These are phyloP conservation scores for Nephrocerus scutellatus DNA, from an alignment of 2,888 invertebrate genomes.

Conservation along the genomic window DNA sequence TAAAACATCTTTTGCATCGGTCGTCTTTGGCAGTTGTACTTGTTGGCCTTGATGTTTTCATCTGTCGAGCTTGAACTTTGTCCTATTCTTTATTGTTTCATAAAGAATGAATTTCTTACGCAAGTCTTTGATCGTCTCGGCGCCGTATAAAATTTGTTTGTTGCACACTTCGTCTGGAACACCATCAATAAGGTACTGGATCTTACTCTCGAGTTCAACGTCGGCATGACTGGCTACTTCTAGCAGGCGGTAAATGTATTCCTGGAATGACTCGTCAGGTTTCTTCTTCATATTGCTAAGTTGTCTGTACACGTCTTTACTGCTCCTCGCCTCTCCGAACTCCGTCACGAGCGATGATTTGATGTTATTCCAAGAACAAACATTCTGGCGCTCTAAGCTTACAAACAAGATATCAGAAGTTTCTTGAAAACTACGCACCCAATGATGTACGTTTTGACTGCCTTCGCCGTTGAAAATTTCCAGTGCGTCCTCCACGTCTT, in stretches of 20 bases:
- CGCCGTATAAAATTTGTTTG: constrained; percentile 5
- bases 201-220: constrained; percentile 8
- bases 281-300: constrained; percentile 5
- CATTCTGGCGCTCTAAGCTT: constrained; percentile 3
- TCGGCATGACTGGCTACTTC: constrained; percentile 27
- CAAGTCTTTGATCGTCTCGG: constrained; percentile 9
- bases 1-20: background rate
- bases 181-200: constrained; percentile 11
- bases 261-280: constrained; percentile 7
- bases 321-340: constrained; percentile 6
- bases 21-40: background rate
- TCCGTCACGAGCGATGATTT: constrained; percentile 4
- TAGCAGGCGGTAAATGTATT: constrained; percentile 7
- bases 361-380: constrained; percentile 9
- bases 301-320: constrained; percentile 8
- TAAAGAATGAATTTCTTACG: constrained; percentile 3
- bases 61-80: background rate
- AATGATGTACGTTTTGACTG: constrained; percentile 5
- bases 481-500: constrained; percentile 7
- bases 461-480: constrained; percentile 3
- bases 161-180: constrained; percentile 1
- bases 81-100: constrained; percentile 1
- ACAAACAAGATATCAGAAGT: constrained; percentile 5
- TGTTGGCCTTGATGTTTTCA: background rate
- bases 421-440: constrained; percentile 2